These are phyloP conservation scores for Cottoperca gobio DNA, from an alignment of 2,797 vertebrate genomes.

Conservation along the genomic window DNA sequence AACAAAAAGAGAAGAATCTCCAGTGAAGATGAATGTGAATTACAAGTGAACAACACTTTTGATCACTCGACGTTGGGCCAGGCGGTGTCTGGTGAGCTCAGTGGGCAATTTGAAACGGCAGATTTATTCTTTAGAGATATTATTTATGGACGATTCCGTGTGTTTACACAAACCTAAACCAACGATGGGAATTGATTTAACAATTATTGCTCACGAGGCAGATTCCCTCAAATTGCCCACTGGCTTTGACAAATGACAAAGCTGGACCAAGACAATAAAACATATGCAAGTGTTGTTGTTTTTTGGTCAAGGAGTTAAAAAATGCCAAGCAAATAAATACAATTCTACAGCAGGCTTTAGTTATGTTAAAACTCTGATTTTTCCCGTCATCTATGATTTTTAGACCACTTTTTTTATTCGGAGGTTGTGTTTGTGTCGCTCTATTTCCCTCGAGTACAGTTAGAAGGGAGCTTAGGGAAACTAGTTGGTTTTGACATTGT, in stretches of 20 bases:
- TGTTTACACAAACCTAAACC: neutral
- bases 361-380: conserved; percentile 77
- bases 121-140: neutral
- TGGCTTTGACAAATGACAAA: conserved; percentile 84
- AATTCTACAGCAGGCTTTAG: conserved; percentile 94
- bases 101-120: conserved; percentile 57
- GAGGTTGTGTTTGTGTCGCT: conserved; percentile 1
- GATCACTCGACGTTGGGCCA: conserved; percentile 89
- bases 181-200: neutral
- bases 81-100: conserved; percentile 81
- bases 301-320: conserved; percentile 95
- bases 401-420: conserved; percentile 9
- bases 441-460: conserved; percentile 17
- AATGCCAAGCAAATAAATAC: conserved; percentile 81
- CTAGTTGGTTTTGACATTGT: conserved; percentile 8
- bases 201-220: neutral
- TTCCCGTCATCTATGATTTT: conserved; percentile 27
- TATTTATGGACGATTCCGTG: neutral
- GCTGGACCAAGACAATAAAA: conserved; percentile 91
- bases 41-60: conserved; percentile 56
- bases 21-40: conserved; percentile 53
- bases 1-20: conserved; percentile 53
- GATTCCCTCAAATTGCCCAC: conserved; percentile 58
- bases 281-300: conserved; percentile 99
- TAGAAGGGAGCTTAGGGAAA: conserved; percentile 8